phyloP scores from a whole-genome alignment of 1,140 invertebrate species.

The Oncopeltus fasciatus region DNA sequence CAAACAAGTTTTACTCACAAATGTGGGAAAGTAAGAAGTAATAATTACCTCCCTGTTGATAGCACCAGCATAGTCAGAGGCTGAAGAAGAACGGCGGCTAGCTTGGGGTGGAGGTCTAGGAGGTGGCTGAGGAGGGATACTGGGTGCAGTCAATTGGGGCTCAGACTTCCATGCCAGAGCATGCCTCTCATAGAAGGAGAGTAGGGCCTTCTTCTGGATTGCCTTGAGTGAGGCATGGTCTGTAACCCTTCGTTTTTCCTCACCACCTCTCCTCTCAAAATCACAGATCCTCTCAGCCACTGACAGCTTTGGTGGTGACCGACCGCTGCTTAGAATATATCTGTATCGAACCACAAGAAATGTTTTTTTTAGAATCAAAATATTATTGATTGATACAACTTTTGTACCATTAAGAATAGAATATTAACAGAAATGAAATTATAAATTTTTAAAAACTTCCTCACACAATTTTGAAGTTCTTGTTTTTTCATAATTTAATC shows the following conservation, averaged over 20 bases:
- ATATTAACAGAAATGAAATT: too few relatives aligned
- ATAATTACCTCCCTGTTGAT: background rate
- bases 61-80: conserved; percentile 41
- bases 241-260: conserved; percentile 30
- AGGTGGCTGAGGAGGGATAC: conserved; percentile 21
- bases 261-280: conserved; percentile 39
- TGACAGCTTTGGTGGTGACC: conserved; percentile 35
- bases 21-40: background rate
- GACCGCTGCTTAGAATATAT: conserved; percentile 3
- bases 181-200: conserved; percentile 72
- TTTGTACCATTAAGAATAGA: too few relatives aligned
- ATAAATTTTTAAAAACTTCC: too few relatives aligned
- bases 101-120: conserved; percentile 40
- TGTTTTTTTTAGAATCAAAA: too few relatives aligned
- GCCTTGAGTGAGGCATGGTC: conserved; percentile 56
- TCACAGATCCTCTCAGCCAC: conserved; percentile 63
- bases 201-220: conserved; percentile 71
- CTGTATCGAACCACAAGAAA: too few relatives aligned
- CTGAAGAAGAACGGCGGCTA: conserved; percentile 44
- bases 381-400: too few relatives aligned
- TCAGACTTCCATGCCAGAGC: conserved; percentile 45
- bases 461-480: too few relatives aligned
- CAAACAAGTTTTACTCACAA: too few relatives aligned
- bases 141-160: conserved; percentile 35
- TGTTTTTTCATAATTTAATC: too few relatives aligned